A percentile compares a stretch with the other conserved stretches of the same genome.
Evolutionary conservation across 2,113 vertebrate species (phyloP).

Genomic region (Macaca fascicularis): DNA sequence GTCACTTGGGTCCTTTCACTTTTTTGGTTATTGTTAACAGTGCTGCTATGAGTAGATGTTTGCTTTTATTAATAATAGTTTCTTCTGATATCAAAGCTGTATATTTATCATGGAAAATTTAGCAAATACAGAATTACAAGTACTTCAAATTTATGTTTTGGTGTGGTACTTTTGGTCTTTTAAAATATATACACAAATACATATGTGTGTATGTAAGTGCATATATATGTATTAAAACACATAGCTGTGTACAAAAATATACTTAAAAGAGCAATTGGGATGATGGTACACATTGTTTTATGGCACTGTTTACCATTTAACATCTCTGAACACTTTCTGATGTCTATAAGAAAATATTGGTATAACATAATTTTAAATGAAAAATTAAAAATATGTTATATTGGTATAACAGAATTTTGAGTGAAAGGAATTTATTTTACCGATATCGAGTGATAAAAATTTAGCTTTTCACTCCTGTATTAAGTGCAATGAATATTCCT

Average conservation of each 20-base stretch:
- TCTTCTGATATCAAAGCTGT: neutral
- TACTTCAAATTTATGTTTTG: neutral
- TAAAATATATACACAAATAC: neutral
- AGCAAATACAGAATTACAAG: neutral
- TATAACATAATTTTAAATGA: neutral
- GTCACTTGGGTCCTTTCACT: neutral
- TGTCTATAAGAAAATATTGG: neutral
- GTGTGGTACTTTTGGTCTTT: neutral
- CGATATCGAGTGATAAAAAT: neutral
- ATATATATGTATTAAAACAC: no score
- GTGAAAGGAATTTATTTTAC: neutral
- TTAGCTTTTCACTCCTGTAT: neutral
- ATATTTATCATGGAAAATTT: neutral
- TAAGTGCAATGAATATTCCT: neutral
- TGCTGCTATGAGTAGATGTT: neutral
- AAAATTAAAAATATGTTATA: neutral
- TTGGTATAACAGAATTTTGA: neutral
- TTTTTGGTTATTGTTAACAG: neutral
- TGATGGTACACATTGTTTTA: neutral
- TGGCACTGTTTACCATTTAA: neutral
- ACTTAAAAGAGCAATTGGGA: neutral
- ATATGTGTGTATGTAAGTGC: neutral
- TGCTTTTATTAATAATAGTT: slow-evolving; percentile 5
- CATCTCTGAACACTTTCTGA: neutral
- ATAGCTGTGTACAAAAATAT: neutral